These are phyloP conservation scores for Pangasius djambal DNA, from an alignment of 2,797 vertebrate species.

Conservation along the genomic window DNA sequence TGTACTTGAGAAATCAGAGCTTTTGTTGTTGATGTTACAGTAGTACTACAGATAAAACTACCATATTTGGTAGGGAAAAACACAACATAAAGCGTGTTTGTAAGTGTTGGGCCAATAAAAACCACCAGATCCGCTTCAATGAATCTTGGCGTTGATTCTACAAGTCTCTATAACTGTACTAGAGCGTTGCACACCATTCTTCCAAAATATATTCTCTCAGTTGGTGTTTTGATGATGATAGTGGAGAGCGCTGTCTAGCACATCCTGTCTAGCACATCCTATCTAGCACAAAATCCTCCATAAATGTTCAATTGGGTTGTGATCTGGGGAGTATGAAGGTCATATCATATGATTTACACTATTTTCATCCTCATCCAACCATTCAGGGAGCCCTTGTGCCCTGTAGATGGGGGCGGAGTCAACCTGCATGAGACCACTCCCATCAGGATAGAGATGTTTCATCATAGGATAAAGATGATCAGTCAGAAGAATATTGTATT, in stretches of 20 bases:
- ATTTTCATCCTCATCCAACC: background rate
- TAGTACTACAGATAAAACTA: no score
- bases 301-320: background rate
- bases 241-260: background rate
- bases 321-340: background rate
- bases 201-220: background rate
- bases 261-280: no score
- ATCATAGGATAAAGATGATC: no score
- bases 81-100: no score
- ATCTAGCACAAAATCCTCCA: background rate
- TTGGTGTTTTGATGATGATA: background rate
- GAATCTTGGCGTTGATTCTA: background rate
- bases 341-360: background rate
- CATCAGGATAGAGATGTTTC: no score
- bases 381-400: background rate
- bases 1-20: no score
- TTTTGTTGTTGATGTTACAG: no score
- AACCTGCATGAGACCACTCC: no score
- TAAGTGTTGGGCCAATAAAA: background rate
- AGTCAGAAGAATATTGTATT: no score
- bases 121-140: background rate
- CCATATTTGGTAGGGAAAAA: no score
- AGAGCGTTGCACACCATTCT: background rate
- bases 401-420: no score
- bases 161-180: background rate